Base-by-base conservation (phyloP, 92 coral and sea anemone species). In the Epizoanthus stellaris region DNA sequence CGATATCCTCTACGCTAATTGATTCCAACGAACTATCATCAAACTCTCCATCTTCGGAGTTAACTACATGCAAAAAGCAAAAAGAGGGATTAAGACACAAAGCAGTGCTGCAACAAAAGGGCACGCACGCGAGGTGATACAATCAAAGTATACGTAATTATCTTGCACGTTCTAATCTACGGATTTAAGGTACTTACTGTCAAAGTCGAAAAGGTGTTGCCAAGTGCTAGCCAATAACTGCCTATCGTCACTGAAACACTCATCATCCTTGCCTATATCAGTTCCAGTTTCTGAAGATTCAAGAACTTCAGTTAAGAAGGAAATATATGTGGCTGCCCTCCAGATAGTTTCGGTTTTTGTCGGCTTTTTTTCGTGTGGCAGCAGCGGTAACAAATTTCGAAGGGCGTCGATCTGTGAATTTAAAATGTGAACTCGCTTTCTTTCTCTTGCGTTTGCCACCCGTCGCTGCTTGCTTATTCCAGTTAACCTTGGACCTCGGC, bases 381-480 rank as follows among this genome's bases (percentile, higher is more conserved):
- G 92, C 20, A 94, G 88, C 6, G 98, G 95, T 25, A 94, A 70
- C 64, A 94, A 65, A 40, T 87, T 91, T 64, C 92, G 73, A 34
- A 94, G 88, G 25, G 88, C 92, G 67, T 94, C 95, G 79, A 94
- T 94, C 63, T 92, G 88, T 82, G 84, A 88, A 87, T 94, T 94
- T n/a, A 94, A 56, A 68, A 83, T 88, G 43, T 94, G 95, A 43
- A 94, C 98, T 65, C 98, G 91, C 66, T 92, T 94, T 70, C 98
- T 87, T 77, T 94, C 98, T 73, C 98, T 89, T 40, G 95, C 98
- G 72, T 94, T 94, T 61, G 98, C 98, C 71, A 94, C 82, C 30
- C 95, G 85, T 47, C 98, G 92, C 76, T 94, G 98, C 85, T 92
- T 94, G 90, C 98, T 94, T 3, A 94, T 86, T 49, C 98, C 98